Evolutionary conservation across 2,113 vertebrate genomes (phyloP).

Genomic region (Noctilio leporinus): DNA sequence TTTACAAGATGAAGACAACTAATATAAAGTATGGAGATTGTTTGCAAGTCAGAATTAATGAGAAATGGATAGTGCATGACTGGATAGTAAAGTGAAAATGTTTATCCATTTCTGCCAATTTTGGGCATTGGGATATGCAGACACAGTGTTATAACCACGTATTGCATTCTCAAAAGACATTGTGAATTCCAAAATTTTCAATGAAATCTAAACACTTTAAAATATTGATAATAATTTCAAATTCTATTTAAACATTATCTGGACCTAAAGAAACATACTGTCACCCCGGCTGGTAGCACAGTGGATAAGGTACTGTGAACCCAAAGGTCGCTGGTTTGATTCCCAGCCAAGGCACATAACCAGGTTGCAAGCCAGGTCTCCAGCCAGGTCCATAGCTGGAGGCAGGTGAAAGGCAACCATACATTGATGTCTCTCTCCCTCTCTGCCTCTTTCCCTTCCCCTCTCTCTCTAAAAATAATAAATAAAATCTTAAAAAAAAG

Average conservation of each 20-base stretch:
- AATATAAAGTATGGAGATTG: neutral
- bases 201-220: neutral
- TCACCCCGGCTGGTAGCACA: too few relatives aligned
- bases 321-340: too few relatives aligned
- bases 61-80: neutral
- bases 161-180: neutral
- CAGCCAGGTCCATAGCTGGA: too few relatives aligned
- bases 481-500: too few relatives aligned
- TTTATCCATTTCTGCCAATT: neutral
- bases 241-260: neutral
- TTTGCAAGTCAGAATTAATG: neutral
- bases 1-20: neutral
- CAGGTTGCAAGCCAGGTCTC: too few relatives aligned
- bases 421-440: too few relatives aligned
- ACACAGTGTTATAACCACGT: neutral
- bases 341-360: too few relatives aligned
- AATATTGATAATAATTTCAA: neutral
- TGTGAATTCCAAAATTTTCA: neutral
- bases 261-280: neutral
- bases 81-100: neutral
- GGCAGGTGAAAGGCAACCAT: too few relatives aligned
- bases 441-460: too few relatives aligned
- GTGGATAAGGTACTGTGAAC: too few relatives aligned
- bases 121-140: neutral
- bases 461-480: too few relatives aligned